Conservation (phyloP, 2,888 invertebrate species). For the Philereme transversata region DNA sequence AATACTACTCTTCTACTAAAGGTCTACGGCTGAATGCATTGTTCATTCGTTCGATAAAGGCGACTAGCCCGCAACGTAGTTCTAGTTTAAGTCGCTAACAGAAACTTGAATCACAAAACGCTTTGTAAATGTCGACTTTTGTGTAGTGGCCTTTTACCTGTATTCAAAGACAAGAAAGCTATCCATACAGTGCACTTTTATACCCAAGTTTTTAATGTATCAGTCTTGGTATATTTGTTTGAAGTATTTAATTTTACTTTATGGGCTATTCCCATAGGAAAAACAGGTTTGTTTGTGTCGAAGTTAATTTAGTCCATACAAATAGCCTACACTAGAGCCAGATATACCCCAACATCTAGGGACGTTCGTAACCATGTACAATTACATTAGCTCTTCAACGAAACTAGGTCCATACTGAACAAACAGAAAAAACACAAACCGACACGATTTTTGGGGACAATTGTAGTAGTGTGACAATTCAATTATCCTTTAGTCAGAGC, state of each 20-base stretch:
- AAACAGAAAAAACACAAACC: conserved; percentile 38
- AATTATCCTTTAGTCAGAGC: conserved; percentile 70
- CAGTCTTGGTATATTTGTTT: conserved; percentile 14
- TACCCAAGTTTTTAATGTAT: conserved; percentile 17
- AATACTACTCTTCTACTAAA: conserved; percentile 28
- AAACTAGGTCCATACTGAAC: conserved; percentile 35
- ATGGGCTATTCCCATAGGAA: conserved; percentile 5
- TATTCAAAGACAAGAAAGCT: conserved; percentile 42
- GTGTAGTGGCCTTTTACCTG: conserved; percentile 53
- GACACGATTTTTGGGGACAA: conserved; percentile 44
- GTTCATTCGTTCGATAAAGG: conserved; percentile 56
- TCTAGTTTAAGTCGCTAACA: conserved; percentile 52
- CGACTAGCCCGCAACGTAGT: conserved; percentile 54
- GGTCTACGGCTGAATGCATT: conserved; percentile 39
- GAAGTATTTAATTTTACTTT: conserved; percentile 17
- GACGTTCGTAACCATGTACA: conserved; percentile 23
- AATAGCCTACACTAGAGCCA: conserved; percentile 9
- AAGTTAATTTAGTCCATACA: conserved; percentile 9
- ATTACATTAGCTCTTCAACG: conserved; percentile 20
- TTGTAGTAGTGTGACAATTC: conserved; percentile 67
- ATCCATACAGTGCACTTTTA: conserved; percentile 32
- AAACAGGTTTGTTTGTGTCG: conserved; percentile 10
- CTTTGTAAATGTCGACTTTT: conserved; percentile 57
- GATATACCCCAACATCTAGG: neutral
- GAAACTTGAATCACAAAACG: conserved; percentile 56